Conservation (phyloP, 2,888 invertebrate species). For the Lissocephala sabroskyi region DNA sequence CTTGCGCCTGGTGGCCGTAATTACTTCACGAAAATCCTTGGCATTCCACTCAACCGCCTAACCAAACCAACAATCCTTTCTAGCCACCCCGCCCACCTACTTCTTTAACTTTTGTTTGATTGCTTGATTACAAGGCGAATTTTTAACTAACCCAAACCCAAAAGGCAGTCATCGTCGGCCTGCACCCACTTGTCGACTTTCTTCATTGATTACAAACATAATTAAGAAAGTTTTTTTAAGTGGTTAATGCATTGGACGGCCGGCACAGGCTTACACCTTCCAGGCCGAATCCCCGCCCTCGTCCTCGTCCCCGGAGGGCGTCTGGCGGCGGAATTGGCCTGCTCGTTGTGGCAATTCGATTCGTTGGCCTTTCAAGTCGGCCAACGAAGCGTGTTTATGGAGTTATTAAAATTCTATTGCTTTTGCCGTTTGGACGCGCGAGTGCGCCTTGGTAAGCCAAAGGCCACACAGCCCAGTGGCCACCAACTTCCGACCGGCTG, state of each 20-base stretch:
- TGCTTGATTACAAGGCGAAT: constrained; percentile 39
- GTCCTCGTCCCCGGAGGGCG: too few relatives aligned
- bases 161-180: too few relatives aligned
- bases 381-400: constrained; percentile 31
- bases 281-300: background rate
- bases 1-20: too few relatives aligned
- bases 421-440: constrained; percentile 16
- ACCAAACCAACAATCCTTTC: too few relatives aligned
- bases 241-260: constrained; percentile 5
- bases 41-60: too few relatives aligned
- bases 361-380: constrained; percentile 32
- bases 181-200: too few relatives aligned
- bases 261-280: background rate
- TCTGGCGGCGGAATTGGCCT: too few relatives aligned
- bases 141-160: too few relatives aligned
- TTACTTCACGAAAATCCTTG: too few relatives aligned
- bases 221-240: constrained; percentile 56
- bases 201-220: constrained; percentile 44
- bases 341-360: too few relatives aligned
- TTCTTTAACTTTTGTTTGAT: constrained; percentile 22
- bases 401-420: constrained; percentile 56
- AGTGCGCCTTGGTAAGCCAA: background rate
- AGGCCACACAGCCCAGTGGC: background rate
- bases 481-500: constrained; percentile 23
- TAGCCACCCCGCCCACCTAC: constrained; percentile 1